Evolutionary conservation across 2,888 invertebrate genomes (phyloP).

Genomic region (Dasypogon diadema): DNA sequence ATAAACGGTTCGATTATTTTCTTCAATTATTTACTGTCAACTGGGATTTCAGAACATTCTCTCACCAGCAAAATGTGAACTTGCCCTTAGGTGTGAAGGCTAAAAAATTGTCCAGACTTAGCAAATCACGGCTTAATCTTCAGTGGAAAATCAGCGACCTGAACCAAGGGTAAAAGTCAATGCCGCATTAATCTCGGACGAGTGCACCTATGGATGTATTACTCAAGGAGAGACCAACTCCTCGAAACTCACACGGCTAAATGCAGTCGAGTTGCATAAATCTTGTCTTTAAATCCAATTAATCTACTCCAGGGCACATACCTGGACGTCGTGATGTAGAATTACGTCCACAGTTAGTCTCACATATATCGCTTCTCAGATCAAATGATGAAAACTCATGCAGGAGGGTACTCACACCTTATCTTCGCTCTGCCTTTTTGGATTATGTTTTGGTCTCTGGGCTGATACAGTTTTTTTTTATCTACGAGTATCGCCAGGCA

Average conservation of each 20-base stretch:
- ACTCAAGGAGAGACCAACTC: neutral
- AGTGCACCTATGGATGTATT: neutral
- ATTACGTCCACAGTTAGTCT: conserved; percentile 36
- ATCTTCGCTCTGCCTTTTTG: conserved; percentile 11
- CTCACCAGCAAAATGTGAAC: conserved; percentile 20
- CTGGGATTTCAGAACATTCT: conserved; percentile 1
- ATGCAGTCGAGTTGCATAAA: conserved; percentile 46
- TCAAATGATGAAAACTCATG: conserved; percentile 49
- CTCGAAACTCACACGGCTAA: conserved; percentile 37
- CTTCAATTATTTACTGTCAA: conserved; percentile 35
- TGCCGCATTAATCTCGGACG: conserved; percentile 29
- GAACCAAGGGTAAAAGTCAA: conserved; percentile 33
- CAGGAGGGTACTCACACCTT: conserved; percentile 32
- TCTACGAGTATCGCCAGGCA: neutral
- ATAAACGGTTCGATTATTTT: conserved; percentile 27
- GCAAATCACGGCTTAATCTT: conserved; percentile 44
- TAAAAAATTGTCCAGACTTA: conserved; percentile 42
- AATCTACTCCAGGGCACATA: conserved; percentile 45
- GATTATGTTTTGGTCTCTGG: conserved; percentile 47
- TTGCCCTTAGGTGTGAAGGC: conserved; percentile 21
- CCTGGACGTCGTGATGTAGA: conserved; percentile 49
- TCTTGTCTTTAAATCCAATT: conserved; percentile 52
- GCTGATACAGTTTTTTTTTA: conserved; percentile 36
- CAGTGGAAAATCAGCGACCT: conserved; percentile 32
- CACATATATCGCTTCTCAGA: conserved; percentile 46